Percentiles rank a stretch among this genome's conserved stretches.
Evolutionary conservation across 2,113 vertebrate genomes (phyloP).

Genomic region (Lutjanus erythropterus): DNA sequence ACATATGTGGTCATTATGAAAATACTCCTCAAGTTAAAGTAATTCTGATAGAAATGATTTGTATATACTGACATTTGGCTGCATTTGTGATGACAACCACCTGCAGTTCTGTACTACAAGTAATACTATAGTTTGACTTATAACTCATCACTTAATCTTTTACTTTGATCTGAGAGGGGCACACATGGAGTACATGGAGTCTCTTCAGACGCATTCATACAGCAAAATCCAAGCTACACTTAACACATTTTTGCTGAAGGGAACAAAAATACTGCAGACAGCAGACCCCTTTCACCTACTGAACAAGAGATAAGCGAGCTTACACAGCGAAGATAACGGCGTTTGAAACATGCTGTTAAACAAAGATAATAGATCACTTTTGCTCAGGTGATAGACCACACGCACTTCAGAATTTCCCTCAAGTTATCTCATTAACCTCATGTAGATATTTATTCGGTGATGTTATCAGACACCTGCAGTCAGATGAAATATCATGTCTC

Average conservation of each 20-base stretch:
- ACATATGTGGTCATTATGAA: not conserved
- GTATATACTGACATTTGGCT: too few species aligned
- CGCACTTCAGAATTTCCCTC: not conserved
- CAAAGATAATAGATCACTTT: conserved; percentile 23
- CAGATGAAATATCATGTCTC: not conserved
- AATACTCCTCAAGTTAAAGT: not conserved
- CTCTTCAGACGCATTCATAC: not conserved
- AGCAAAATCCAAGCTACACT: not conserved
- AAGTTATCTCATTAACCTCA: not conserved
- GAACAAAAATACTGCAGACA: conserved; percentile 24
- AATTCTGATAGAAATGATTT: not conserved
- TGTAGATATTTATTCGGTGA: conserved; percentile 13
- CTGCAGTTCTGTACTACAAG: not conserved
- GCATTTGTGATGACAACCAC: too few species aligned
- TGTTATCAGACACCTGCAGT: conserved; percentile 29
- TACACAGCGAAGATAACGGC: conserved; percentile 24
- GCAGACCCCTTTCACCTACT: conserved; percentile 24
- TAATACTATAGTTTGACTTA: not conserved
- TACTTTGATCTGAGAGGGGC: not conserved
- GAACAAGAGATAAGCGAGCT: conserved; percentile 39
- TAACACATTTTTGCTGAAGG: conserved; percentile 33
- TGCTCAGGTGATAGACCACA: not conserved
- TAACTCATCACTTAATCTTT: not conserved
- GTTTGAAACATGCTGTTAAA: conserved; percentile 10
- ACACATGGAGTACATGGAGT: not conserved